These are phyloP conservation scores for Onychostoma macrolepis DNA, from an alignment of 2,113 vertebrate genomes.

Conservation along the genomic window DNA sequence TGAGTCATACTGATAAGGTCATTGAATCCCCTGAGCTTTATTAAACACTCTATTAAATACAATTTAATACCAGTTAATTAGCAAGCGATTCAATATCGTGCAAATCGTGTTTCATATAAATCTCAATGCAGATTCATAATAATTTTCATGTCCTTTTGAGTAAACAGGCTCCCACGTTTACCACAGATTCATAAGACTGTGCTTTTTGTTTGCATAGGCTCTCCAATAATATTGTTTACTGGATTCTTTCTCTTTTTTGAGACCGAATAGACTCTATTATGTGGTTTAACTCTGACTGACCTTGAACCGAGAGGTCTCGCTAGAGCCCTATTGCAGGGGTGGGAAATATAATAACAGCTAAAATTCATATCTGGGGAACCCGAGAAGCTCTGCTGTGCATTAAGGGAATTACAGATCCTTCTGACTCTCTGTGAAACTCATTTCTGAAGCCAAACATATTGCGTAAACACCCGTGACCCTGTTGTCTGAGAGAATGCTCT, in stretches of 20 bases:
- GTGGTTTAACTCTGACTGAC: conserved; percentile 25
- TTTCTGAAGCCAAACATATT: conserved; percentile 27
- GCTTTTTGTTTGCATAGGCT: conserved; percentile 37
- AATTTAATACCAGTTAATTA: conserved; percentile 32
- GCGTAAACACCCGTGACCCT: conserved; percentile 39
- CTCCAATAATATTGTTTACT: conserved; percentile 31
- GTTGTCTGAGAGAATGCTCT: background rate
- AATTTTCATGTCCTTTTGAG: background rate
- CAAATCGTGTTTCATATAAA: background rate
- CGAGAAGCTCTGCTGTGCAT: conserved; percentile 26
- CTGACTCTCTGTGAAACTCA: conserved; percentile 37
- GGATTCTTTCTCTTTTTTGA: conserved; percentile 2
- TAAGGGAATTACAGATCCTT: conserved; percentile 15
- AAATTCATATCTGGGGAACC: conserved; percentile 39
- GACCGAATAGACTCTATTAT: conserved; percentile 1
- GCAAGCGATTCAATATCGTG: conserved; percentile 20
- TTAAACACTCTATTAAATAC: background rate
- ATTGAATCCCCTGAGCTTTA: conserved; percentile 21
- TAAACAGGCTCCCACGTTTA: background rate
- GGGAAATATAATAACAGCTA: conserved; percentile 26
- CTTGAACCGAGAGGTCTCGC: conserved; percentile 33
- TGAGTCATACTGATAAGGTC: conserved; percentile 33
- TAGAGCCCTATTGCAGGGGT: conserved; percentile 16
- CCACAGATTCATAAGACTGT: background rate
- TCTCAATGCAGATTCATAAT: background rate